Percentiles rank a stretch among this genome's conserved stretches.
Evolutionary conservation across 2,888 invertebrate species (phyloP).

Genomic region (Acanthosepion lycidas): DNA sequence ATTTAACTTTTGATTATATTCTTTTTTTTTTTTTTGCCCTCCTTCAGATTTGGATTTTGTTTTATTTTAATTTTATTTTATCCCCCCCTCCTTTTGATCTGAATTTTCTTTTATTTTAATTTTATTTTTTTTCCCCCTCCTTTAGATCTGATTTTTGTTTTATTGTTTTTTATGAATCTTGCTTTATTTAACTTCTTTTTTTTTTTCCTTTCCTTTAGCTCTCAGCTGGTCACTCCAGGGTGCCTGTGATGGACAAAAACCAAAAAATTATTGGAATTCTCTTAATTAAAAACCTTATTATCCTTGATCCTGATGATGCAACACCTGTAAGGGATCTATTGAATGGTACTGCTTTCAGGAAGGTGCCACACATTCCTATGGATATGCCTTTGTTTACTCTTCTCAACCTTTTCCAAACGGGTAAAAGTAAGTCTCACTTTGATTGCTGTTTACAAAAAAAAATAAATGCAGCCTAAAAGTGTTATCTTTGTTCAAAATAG

Average conservation of each 20-base stretch:
- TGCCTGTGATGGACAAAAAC: conserved; percentile 70
- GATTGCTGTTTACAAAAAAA: not conserved
- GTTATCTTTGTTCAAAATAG: too few relatives aligned
- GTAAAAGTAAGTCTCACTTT: conserved; percentile 65
- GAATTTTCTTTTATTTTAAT: too few relatives aligned
- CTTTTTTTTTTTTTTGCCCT: too few relatives aligned
- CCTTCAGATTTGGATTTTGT: too few relatives aligned
- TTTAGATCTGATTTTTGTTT: too few relatives aligned
- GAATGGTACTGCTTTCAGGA: conserved; percentile 55
- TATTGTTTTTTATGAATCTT: not conserved
- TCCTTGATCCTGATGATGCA: conserved; percentile 67
- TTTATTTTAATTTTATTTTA: too few relatives aligned
- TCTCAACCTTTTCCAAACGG: conserved; percentile 73
- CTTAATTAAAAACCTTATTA: conserved; percentile 71
- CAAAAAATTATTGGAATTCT: conserved; percentile 65
- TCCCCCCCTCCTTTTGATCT: too few relatives aligned
- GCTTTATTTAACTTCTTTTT: not conserved
- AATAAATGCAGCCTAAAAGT: too few relatives aligned
- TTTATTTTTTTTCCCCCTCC: too few relatives aligned
- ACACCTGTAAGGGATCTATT: conserved; percentile 64
- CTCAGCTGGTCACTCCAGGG: conserved; percentile 67
- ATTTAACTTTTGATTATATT: too few relatives aligned
- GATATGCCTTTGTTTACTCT: conserved; percentile 71
- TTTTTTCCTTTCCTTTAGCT: conserved; percentile 59
- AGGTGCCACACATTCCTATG: conserved; percentile 61